Base-by-base conservation (phyloP, 2,113 vertebrate genomes). In the Semnopithecus entellus region DNA sequence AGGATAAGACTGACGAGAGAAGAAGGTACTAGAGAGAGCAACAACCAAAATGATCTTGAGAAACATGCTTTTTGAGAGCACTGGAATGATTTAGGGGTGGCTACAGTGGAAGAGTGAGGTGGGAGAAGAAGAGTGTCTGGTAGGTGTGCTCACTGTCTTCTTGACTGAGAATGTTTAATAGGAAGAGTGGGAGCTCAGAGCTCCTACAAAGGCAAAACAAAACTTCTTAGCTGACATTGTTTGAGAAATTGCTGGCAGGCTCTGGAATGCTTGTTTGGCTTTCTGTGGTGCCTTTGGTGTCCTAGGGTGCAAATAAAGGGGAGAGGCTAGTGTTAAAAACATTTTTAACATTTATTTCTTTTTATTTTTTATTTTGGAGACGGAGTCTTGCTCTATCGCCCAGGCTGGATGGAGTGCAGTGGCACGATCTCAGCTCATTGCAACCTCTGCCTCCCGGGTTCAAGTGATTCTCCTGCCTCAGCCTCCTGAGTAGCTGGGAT, bases 161-260 rank as follows among this genome's bases (percentile, higher is more conserved):
- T 68, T 35, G 35, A 43, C 48, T 38, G 16, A 88, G 85, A 79
- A 61, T 43, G 16, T 64, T 73, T 61, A 12, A 59, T 40, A 18
- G 48, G 83, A 22, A 87, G 73, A 61, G 17, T 12, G 22, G 30
- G 23, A 35, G 59, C 35, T 83, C 38, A 8, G 38, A 66, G 64
- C 13, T 64, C 64, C 55, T 98, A 97, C 11, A 98, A 72, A 72
- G 91, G 97, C 93, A 95, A 72, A 50, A 76, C 30, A 17, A 97
- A 61, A 52, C 94, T 94, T 88, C 57, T 87, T 76, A 97, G 87
- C 18, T 97, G 97, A 86, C 98, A 98, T 61, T 35, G 90, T 50
- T 92, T 97, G 86, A 98, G 96, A 94, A 98, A 98, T 73, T 90
- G 50, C 59, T 92, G 90, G 92, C 97, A 98, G 92, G 93, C 90